Conservation (phyloP, 1,140 invertebrate species). For the Ostrea denselamellosa region DNA sequence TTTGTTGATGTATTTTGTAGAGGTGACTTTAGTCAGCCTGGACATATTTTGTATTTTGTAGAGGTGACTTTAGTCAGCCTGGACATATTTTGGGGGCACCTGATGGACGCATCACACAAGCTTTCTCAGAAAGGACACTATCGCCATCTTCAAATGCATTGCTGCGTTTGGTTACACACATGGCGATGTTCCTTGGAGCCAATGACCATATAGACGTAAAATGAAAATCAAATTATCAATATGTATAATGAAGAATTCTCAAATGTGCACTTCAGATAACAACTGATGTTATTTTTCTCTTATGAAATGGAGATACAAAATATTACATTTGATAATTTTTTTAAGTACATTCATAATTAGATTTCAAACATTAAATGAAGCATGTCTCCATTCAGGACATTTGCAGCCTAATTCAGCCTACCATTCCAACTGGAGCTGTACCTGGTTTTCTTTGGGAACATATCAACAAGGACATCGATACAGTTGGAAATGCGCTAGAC, state of each 20-base stretch:
- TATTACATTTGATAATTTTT: no score
- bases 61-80: neutral
- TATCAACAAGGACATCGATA: neutral
- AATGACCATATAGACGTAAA: constrained; percentile 17
- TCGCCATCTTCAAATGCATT: neutral
- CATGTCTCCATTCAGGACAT: neutral
- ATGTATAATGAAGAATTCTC: no score
- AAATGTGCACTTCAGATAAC: no score
- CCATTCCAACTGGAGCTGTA: neutral
- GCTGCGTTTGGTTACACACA: neutral
- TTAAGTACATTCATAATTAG: no score
- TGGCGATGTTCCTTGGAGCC: neutral
- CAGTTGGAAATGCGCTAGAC: neutral
- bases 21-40: neutral
- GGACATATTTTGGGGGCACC: neutral
- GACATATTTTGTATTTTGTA: neutral
- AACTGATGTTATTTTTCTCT: no score
- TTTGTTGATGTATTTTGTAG: neutral
- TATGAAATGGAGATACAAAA: no score
- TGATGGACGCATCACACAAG: neutral
- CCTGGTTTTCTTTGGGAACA: neutral
- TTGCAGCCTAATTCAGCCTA: neutral
- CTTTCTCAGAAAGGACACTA: neutral
- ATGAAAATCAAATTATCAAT: neutral
- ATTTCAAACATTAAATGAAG: no score